phyloP scores from a whole-genome alignment of 2,797 vertebrate genomes.

The Eulemur albifrons region DNA sequence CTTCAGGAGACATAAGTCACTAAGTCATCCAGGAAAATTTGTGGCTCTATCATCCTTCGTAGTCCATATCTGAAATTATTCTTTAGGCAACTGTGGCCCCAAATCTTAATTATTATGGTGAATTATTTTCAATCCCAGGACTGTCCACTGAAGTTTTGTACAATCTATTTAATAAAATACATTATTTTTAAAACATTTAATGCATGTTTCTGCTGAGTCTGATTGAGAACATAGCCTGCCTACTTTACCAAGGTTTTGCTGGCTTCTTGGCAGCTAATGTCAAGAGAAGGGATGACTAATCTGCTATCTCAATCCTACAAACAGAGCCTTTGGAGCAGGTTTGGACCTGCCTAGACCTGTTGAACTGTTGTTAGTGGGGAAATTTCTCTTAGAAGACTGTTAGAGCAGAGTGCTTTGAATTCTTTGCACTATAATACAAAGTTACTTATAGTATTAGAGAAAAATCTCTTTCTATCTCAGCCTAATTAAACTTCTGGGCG shows the following conservation, averaged over 20 bases:
- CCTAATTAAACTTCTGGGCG: background rate
- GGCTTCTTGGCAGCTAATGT: background rate
- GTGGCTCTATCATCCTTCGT: background rate
- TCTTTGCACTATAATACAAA: background rate
- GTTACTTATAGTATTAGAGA: background rate
- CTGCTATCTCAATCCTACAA: background rate
- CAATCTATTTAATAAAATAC: background rate
- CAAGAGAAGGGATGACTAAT: background rate
- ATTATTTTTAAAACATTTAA: background rate
- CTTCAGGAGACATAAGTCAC: background rate
- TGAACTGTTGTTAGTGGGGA: background rate
- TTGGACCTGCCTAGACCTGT: background rate
- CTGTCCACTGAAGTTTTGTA: background rate
- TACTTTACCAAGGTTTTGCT: background rate
- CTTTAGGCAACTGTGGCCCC: background rate
- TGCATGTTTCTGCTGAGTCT: background rate
- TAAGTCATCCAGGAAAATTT: background rate
- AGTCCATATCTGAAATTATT: background rate
- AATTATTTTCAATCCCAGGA: background rate
- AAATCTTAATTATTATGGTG: background rate
- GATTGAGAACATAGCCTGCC: background rate
- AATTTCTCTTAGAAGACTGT: slow-evolving; percentile 9
- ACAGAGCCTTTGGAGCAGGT: background rate
- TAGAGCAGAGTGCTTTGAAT: slow-evolving; percentile 37
- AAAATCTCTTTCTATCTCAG: background rate